Evolutionary conservation across 2,113 vertebrate species (phyloP).

Genomic region (Cygnus buccinator): DNA sequence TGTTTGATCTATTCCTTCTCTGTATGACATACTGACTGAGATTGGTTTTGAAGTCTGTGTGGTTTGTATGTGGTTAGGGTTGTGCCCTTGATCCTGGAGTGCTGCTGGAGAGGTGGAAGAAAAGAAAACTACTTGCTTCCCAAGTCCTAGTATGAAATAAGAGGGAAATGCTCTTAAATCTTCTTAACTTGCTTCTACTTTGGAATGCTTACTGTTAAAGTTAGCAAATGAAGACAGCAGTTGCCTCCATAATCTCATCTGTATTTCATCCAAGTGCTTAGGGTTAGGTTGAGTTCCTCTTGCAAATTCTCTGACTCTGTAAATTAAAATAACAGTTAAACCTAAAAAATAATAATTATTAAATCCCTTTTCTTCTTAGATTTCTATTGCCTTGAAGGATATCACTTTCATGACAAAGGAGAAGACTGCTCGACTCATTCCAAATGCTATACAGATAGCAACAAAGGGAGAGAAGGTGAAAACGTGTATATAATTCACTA

Average conservation of each 20-base stretch:
- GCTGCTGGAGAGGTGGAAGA: neutral
- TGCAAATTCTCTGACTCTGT: neutral
- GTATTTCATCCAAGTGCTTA: neutral
- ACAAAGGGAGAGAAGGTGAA: conserved; percentile 88
- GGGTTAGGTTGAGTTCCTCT: neutral
- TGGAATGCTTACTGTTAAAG: neutral
- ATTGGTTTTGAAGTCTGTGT: neutral
- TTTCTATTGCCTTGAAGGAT: conserved; percentile 85
- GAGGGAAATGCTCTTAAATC: neutral
- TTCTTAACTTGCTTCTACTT: neutral
- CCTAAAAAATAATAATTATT: neutral
- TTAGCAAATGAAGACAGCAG: neutral
- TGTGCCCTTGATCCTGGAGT: neutral
- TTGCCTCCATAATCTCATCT: neutral
- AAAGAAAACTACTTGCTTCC: neutral
- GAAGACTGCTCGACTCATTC: conserved; percentile 91
- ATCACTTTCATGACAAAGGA: conserved; percentile 88
- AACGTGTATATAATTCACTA: neutral
- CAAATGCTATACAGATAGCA: conserved; percentile 92
- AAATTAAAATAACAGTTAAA: neutral
- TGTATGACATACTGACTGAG: accelerated
- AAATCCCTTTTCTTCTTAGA: conserved; percentile 74
- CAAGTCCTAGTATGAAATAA: neutral
- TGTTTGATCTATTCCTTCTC: neutral
- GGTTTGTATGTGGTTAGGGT: neutral